Conservation (phyloP, 2,888 invertebrate species). For the Vannuccia rotundouncinata region DNA sequence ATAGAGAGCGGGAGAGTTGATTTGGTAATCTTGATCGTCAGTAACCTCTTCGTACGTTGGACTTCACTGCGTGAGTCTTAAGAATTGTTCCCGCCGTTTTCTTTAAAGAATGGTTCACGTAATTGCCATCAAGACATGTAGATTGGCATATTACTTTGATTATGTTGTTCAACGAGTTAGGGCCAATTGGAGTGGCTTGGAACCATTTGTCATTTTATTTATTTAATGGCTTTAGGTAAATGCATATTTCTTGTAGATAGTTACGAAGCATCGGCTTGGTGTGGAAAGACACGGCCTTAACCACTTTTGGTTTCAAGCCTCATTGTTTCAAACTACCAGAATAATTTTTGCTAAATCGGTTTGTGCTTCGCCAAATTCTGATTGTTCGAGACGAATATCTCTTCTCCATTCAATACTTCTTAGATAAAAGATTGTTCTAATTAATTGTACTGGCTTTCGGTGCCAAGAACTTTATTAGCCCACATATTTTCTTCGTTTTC, state of each 20-base stretch:
- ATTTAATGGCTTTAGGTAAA: constrained; percentile 14
- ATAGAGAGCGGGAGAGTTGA: constrained; percentile 12
- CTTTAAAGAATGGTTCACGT: constrained; percentile 21
- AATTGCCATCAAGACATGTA: constrained; percentile 6
- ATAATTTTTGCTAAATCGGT: no score
- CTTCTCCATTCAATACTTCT: constrained; percentile 12
- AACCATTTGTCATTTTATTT: constrained; percentile 16
- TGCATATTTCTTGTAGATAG: constrained; percentile 27
- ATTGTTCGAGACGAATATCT: constrained; percentile 23
- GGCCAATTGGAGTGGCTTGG: constrained; percentile 19
- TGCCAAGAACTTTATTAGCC: constrained; percentile 24
- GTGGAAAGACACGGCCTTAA: constrained; percentile 17
- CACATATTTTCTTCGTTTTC: constrained; percentile 19
- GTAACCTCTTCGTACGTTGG: constrained; percentile 25
- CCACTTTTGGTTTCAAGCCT: not conserved
- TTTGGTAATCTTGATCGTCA: constrained; percentile 22
- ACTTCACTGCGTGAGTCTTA: constrained; percentile 16
- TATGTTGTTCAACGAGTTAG: not conserved
- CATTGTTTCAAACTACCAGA: no score
- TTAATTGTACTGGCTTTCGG: constrained; percentile 9
- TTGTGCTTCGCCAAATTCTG: constrained; percentile 6
- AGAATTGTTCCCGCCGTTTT: constrained; percentile 24
- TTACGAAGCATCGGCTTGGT: constrained; percentile 20
- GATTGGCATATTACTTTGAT: constrained; percentile 16
- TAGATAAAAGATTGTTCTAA: constrained; percentile 30